Percentiles rank a stretch among this genome's conserved stretches.
These are phyloP conservation scores for Lamellibrachia columna DNA, from an alignment of 2,888 invertebrate genomes.

Conservation along the genomic window DNA sequence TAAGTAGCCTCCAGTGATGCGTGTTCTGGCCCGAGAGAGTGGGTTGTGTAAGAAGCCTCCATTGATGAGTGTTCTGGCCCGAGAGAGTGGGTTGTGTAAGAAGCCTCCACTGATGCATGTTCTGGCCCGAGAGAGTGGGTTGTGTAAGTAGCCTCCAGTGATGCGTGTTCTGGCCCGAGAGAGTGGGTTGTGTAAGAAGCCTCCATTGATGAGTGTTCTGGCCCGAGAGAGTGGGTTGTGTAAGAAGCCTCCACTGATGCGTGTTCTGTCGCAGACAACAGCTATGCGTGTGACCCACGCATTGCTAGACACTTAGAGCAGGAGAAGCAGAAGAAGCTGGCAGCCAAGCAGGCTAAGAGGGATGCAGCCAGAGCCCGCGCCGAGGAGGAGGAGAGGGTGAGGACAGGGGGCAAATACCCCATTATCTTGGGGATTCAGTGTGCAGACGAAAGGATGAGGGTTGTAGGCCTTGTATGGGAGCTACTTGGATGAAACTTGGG, in stretches of 20 bases:
- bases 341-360: slow-evolving; percentile 84
- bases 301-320: slow-evolving; percentile 92
- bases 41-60: too few species aligned
- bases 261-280: slow-evolving; percentile 75
- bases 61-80: too few species aligned
- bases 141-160: too few species aligned
- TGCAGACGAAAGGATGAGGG: neutral
- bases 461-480: neutral
- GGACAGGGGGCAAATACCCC: neutral
- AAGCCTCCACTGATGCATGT: too few species aligned
- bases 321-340: slow-evolving; percentile 88
- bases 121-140: too few species aligned
- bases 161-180: too few species aligned
- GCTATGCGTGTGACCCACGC: slow-evolving; percentile 92
- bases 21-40: too few species aligned
- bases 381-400: slow-evolving; percentile 73
- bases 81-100: too few species aligned
- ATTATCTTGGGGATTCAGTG: too few species aligned
- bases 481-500: too few species aligned
- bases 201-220: neutral
- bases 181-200: too few species aligned
- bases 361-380: slow-evolving; percentile 74
- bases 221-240: neutral
- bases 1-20: too few species aligned
- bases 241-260: neutral